Evolutionary conservation across 2,888 invertebrate species (phyloP).

Genomic region (Strigamia transsilvanica): DNA sequence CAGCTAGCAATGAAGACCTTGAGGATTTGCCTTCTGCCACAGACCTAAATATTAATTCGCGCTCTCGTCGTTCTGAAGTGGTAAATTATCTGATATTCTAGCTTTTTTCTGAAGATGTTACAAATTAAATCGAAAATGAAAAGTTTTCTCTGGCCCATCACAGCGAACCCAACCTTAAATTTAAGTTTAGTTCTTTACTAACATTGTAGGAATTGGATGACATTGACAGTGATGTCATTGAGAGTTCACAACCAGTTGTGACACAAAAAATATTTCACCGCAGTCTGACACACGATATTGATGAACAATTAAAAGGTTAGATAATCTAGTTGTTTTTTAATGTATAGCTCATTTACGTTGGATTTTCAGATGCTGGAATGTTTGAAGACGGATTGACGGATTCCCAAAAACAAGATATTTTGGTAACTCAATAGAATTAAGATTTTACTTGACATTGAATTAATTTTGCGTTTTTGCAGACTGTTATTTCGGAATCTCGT

Average conservation of each 20-base stretch:
- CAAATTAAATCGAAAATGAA: too few species aligned
- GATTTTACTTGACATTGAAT: neutral
- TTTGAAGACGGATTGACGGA: slow-evolving; percentile 19
- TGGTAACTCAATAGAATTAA: neutral
- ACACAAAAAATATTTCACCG: neutral
- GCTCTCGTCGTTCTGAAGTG: neutral
- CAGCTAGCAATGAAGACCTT: neutral
- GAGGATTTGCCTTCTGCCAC: neutral
- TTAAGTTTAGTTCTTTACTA: neutral
- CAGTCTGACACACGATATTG: neutral
- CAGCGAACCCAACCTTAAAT: neutral
- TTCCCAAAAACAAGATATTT: slow-evolving; percentile 4
- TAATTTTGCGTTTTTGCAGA: neutral
- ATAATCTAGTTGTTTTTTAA: neutral
- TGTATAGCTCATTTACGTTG: neutral
- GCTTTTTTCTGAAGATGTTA: too few species aligned
- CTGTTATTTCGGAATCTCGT: neutral
- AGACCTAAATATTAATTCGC: too few species aligned
- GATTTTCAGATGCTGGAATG: neutral
- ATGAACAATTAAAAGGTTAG: neutral
- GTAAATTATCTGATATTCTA: neutral
- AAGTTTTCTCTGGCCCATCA: too few species aligned
- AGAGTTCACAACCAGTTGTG: neutral
- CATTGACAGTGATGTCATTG: neutral
- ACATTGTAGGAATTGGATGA: neutral